Conservation (phyloP, 2,888 invertebrate genomes). For the Tetragnatha montana region DNA sequence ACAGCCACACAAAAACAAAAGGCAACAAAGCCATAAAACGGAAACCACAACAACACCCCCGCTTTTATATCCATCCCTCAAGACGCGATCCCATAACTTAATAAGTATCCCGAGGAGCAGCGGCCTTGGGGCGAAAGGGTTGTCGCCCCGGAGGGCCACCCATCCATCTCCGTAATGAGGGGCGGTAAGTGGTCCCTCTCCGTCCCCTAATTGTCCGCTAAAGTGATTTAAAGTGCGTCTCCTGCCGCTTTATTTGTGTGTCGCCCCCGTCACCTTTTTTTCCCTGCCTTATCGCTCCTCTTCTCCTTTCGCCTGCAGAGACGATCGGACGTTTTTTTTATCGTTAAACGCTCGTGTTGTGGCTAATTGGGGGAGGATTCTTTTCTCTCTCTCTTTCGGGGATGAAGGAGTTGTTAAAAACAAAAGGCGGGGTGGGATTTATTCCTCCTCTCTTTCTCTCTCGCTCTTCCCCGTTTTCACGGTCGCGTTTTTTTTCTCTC, state of each 20-base stretch:
- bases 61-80: too few relatives aligned
- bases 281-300: not conserved
- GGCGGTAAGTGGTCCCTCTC: conserved; percentile 8
- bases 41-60: too few relatives aligned
- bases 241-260: conserved; percentile 6
- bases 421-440: not conserved
- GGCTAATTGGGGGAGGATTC: conserved; percentile 6
- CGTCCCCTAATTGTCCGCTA: conserved; percentile 41
- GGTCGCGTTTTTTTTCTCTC: not conserved
- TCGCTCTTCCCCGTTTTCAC: not conserved
- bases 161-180: conserved; percentile 51
- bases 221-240: conserved; percentile 39
- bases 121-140: conserved; percentile 16
- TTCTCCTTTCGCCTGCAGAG: not conserved
- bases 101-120: too few relatives aligned
- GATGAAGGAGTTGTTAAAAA: conserved; percentile 1
- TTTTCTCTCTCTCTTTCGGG: too few relatives aligned
- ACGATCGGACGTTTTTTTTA: not conserved
- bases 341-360: not conserved
- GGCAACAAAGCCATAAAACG: too few relatives aligned
- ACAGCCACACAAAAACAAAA: too few relatives aligned
- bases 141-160: conserved; percentile 23
- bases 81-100: too few relatives aligned
- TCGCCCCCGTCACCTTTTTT: not conserved
- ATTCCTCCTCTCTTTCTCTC: not conserved